Evolutionary conservation across 2,888 invertebrate genomes (phyloP).

Genomic region (Drosophila phalerata): DNA sequence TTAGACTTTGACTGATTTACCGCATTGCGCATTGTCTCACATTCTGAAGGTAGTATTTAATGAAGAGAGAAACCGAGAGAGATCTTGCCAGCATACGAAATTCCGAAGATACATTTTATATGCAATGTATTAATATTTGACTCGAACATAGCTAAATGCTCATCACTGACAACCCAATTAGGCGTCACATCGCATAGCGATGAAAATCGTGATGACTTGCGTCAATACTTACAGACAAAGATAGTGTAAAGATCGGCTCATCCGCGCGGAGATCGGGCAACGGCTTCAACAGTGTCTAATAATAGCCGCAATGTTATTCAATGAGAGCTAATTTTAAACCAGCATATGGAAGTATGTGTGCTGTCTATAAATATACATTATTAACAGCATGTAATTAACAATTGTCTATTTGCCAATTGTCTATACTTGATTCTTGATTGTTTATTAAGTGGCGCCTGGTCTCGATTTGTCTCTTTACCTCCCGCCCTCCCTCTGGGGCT

Average conservation of each 20-base stretch:
- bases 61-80: neutral
- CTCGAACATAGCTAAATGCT: conserved; percentile 29
- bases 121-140: neutral
- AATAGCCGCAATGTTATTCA: conserved; percentile 67
- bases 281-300: conserved; percentile 63
- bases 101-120: too few species aligned
- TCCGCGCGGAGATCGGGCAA: conserved; percentile 49
- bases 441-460: conserved; percentile 75
- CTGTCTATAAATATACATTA: conserved; percentile 69
- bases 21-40: conserved; percentile 1
- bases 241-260: conserved; percentile 55
- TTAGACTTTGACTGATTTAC: conserved; percentile 30
- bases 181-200: conserved; percentile 31
- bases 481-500: conserved; percentile 6
- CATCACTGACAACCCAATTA: conserved; percentile 52
- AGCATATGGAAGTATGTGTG: conserved; percentile 20
- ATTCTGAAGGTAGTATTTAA: conserved; percentile 1
- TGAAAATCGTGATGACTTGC: conserved; percentile 53
- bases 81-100: neutral
- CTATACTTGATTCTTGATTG: conserved; percentile 41
- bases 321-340: conserved; percentile 74
- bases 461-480: conserved; percentile 7
- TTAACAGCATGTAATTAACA: conserved; percentile 67
- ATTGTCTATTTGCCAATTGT: conserved; percentile 59
- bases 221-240: conserved; percentile 45